These are phyloP conservation scores for Drosophila siamana DNA, from an alignment of 2,888 invertebrate species.

Conservation along the genomic window DNA sequence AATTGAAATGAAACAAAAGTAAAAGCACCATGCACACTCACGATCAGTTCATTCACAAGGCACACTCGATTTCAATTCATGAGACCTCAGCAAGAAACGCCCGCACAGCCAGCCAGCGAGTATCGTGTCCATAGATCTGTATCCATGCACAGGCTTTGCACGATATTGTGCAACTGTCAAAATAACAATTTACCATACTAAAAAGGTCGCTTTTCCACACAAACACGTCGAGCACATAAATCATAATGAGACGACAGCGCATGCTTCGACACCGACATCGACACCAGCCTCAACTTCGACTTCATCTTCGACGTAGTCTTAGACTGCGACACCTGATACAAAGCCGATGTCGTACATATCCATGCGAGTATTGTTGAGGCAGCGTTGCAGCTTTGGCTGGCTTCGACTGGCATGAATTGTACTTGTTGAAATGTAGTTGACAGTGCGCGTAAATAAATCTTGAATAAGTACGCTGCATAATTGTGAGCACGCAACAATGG, in stretches of 20 bases:
- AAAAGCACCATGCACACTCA: slow-evolving; percentile 64
- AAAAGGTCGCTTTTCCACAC: slow-evolving; percentile 51
- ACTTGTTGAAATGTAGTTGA: slow-evolving; percentile 48
- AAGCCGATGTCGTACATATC: slow-evolving; percentile 30
- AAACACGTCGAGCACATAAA: slow-evolving; percentile 59
- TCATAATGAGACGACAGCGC: slow-evolving; percentile 40
- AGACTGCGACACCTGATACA: slow-evolving; percentile 44
- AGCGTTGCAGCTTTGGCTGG: background rate
- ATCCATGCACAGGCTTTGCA: slow-evolving; percentile 66
- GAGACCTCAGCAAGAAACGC: slow-evolving; percentile 50
- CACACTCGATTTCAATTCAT: slow-evolving; percentile 63
- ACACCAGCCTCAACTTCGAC: slow-evolving; percentile 7
- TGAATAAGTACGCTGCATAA: slow-evolving; percentile 54
- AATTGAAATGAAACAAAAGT: slow-evolving; percentile 61
- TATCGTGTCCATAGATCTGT: slow-evolving; percentile 71
- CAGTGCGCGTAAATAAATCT: slow-evolving; percentile 51
- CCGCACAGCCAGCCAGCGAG: slow-evolving; percentile 58
- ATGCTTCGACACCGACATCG: slow-evolving; percentile 9
- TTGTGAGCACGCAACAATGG: slow-evolving; percentile 58
- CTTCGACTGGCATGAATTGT: slow-evolving; percentile 24
- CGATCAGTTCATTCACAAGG: slow-evolving; percentile 69
- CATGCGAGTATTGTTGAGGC: slow-evolving; percentile 9
- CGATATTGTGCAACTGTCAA: slow-evolving; percentile 81
- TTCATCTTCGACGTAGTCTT: background rate
- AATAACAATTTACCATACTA: slow-evolving; percentile 72